Percentiles rank a stretch among this genome's conserved stretches.
Evolutionary conservation across 2,113 vertebrate genomes (phyloP).

Genomic region (Asarcornis scutulata): DNA sequence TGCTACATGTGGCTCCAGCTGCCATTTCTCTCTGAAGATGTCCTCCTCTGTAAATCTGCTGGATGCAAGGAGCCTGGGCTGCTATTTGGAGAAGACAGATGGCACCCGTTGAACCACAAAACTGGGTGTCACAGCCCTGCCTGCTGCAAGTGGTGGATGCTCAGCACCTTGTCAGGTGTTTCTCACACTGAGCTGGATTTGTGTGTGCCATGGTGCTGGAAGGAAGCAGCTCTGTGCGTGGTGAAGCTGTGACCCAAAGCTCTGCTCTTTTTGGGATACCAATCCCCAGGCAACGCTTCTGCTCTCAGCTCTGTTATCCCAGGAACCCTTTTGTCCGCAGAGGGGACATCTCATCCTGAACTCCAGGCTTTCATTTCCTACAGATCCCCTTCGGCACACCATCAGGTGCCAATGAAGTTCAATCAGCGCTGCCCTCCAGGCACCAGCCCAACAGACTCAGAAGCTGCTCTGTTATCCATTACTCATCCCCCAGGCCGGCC

Average conservation of each 20-base stretch:
- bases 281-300: rapidly evolving
- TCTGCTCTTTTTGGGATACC: neutral
- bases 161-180: neutral
- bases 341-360: neutral
- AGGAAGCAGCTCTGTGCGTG: neutral
- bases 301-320: neutral
- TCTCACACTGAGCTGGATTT: neutral
- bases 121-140: neutral
- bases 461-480: conserved; percentile 38
- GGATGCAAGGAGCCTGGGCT: neutral
- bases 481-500: neutral
- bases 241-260: rapidly evolving
- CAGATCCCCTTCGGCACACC: neutral
- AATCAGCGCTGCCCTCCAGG: neutral
- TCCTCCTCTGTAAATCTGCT: neutral
- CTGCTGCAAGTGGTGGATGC: neutral
- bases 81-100: neutral
- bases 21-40: neutral
- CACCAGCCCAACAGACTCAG: neutral
- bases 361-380: neutral
- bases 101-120: neutral
- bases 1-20: neutral
- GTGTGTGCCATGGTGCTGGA: neutral
- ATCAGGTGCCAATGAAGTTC: conserved; percentile 10
- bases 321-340: neutral